Base-by-base conservation (phyloP, 1,140 invertebrate genomes). In the Orussus abietinus region DNA sequence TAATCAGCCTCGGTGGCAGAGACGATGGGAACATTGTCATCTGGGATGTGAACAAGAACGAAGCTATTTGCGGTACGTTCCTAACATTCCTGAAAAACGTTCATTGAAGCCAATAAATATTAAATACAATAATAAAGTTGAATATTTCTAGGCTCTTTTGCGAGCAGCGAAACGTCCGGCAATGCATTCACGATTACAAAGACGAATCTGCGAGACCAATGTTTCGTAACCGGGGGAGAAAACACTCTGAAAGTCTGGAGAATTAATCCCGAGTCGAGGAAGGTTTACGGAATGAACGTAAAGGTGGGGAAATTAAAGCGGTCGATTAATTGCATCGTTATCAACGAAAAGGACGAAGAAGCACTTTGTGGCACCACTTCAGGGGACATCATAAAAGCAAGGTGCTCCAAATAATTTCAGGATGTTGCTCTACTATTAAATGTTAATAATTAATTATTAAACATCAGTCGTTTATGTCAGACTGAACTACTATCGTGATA, bases 351-450 rank as follows among this genome's bases (percentile, higher is more conserved):
- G 35, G 89, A 92, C 59, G 75, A 81, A 21, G 81, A 77, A 42
- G 80, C 85, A 15, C 92, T 85, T 59, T 88, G 90, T 57, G 92
- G 92, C 9, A 95, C 91, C 12, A 82, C 83, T 56, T 90, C 85
- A 11, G 86, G 83, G 2, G 83, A 86, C 55, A 75, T 86, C 6
- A 58, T 83, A 17, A 76, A 75, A 59, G 61, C 74, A 17, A 77
- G 57, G 66, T 71, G 20, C 33, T 31, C 3, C 21, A 29, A 22
- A 21, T 42, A 36, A 33, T 36, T 49, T 47, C 50, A 18, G 41
- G 69, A 1, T 9, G 1, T 13, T 33, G 40, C 38, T 49, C 29
- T 41, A 17, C 32, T 30, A 22, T 43, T 36, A 19, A 21, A 32
- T 45, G 19, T 2, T 5, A 40, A 13, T 45, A 31, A 31, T 38